Conservation (phyloP, 2,888 invertebrate genomes). For the Papilio gigon region DNA sequence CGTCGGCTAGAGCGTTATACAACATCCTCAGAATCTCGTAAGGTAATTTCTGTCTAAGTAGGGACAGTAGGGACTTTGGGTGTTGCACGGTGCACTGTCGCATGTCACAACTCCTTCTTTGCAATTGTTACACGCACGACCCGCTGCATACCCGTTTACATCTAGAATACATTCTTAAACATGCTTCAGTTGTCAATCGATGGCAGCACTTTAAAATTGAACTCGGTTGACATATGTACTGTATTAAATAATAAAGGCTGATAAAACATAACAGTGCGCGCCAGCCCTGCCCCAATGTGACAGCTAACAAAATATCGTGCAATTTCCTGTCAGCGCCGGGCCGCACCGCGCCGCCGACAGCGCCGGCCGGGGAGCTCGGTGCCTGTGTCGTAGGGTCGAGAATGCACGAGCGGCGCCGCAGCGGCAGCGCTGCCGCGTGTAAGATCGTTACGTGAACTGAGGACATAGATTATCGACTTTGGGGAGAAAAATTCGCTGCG, state of each 20-base stretch:
- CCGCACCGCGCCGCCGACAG: neutral
- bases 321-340: slow-evolving; percentile 31
- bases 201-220: neutral
- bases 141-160: no score
- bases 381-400: neutral
- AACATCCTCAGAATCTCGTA: neutral
- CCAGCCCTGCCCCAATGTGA: slow-evolving; percentile 42
- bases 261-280: slow-evolving; percentile 14
- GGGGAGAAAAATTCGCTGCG: slow-evolving; percentile 43
- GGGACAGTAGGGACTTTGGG: no score
- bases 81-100: no score
- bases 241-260: neutral
- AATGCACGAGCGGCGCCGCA: neutral
- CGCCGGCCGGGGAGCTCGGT: neutral
- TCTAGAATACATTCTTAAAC: no score
- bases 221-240: neutral
- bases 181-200: no score
- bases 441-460: slow-evolving; percentile 48
- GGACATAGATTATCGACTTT: slow-evolving; percentile 49
- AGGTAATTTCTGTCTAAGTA: neutral
- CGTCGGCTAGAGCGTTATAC: slow-evolving; percentile 1
- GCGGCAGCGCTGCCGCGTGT: neutral
- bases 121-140: no score
- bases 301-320: slow-evolving; percentile 37
- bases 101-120: no score